These are phyloP conservation scores for Dicrostonyx torquatus DNA, from an alignment of 2,797 vertebrate species.

Conservation along the genomic window DNA sequence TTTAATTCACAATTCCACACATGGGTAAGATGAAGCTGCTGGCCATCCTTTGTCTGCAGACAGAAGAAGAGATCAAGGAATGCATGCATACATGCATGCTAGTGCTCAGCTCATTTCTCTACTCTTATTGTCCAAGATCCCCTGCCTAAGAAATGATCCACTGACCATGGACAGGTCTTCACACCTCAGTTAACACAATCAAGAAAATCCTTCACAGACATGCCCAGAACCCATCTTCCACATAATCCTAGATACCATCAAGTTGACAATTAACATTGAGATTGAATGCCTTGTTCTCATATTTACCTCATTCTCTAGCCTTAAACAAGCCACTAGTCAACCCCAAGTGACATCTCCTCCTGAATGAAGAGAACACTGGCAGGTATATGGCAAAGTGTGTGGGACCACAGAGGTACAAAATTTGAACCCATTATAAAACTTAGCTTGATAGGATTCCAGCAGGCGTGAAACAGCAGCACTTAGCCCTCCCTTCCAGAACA, in stretches of 20 bases:
- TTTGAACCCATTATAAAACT: not conserved
- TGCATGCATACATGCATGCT: not conserved
- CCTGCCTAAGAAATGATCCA: not conserved
- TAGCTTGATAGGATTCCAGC: conserved; percentile 45
- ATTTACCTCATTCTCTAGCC: not conserved
- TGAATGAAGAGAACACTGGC: not conserved
- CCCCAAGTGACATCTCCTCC: not conserved
- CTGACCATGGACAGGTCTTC: not conserved
- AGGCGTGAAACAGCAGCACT: conserved; percentile 23
- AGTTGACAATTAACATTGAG: not conserved
- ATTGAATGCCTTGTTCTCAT: not conserved
- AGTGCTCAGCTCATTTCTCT: not conserved
- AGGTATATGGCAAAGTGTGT: not conserved
- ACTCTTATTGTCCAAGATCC: not conserved
- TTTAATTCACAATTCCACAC: not conserved
- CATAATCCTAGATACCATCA: not conserved
- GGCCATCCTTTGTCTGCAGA: not conserved
- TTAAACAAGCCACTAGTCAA: not conserved
- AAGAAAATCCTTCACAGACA: not conserved
- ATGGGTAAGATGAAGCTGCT: not conserved
- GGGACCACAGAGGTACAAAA: not conserved
- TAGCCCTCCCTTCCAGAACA: not conserved
- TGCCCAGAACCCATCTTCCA: too few relatives aligned
- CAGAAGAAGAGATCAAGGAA: not conserved
- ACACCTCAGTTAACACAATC: not conserved